Evolutionary conservation across 2,113 vertebrate genomes (phyloP), one percentile per base, ranked within the genome.

Genomic region (Acinonyx jubatus): DNA sequence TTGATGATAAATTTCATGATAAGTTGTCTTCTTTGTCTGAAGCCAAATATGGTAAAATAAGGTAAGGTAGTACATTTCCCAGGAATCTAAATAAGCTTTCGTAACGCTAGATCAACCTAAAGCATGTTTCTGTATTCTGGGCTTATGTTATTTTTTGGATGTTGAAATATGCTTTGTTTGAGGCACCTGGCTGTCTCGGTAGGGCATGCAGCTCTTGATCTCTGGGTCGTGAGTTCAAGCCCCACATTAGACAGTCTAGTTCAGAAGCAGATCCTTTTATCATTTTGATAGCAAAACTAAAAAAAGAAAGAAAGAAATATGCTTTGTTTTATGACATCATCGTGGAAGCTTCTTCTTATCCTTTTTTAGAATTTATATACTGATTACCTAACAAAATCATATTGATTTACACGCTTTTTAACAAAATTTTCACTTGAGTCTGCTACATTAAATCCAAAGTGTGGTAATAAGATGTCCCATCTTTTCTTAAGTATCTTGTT

Each of bases 11-110:
- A 33, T 38, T 74, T 83, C 38, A 68, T 69, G 19, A 57, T 57
- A 63, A 74, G 52, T 33, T 73, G 31, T 90, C 87, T 68, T 94
- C 18, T 36, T 73, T 21, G 50, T 82, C 36, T 90, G 36, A 93
- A 93, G n/a, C 29, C 52, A 97, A 69, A 88, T 69, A 74, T 0
- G 57, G 84, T 87, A 33, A 95, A 91, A 88, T 25, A 45, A 95
- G 10, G 52, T 86, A 55, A 82, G 18, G 65, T 11, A 16, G 45
- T 81, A 82, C 7, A 48, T 80, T 87, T 79, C 10, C 52, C 71
- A 38, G 55, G 84, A 84, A 33, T 73, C 71, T 52, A 66, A 63
- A n/a, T 50, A 81, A 87, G 21, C 48, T 96, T 88, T 92, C 38
- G 19, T 80, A 45, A 93, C 76, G 21, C 6, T 85, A 23, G 36